Conservation (phyloP, 2,888 invertebrate species). For the Callinectes sapidus region DNA sequence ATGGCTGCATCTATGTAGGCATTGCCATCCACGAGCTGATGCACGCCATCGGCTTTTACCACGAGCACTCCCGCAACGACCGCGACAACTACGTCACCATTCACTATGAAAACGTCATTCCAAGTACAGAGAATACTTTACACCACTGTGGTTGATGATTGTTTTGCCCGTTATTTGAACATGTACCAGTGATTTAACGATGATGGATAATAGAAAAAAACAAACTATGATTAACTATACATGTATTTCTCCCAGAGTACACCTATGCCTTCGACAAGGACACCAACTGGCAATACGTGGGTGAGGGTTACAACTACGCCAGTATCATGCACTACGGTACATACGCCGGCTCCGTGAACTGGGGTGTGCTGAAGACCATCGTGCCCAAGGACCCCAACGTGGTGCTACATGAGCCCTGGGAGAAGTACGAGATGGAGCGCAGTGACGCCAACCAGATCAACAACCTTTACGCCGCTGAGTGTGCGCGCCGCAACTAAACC, state of each 20-base stretch:
- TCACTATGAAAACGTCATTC: constrained; percentile 42
- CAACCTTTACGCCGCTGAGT: constrained; percentile 5
- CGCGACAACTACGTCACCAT: constrained; percentile 56
- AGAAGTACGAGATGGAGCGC: constrained; percentile 40
- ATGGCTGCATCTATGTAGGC: constrained; percentile 54
- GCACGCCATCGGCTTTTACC: constrained; percentile 63
- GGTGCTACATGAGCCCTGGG: constrained; percentile 34
- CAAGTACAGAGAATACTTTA: neutral
- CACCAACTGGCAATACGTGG: constrained; percentile 51
- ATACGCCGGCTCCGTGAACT: constrained; percentile 51
- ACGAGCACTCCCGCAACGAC: constrained; percentile 56
- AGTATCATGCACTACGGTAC: constrained; percentile 65
- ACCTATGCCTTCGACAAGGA: constrained; percentile 45
- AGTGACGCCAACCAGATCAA: constrained; percentile 48
- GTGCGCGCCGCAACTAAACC: neutral
- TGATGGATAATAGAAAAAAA: too few relatives aligned
- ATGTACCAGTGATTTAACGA: neutral
- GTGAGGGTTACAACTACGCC: constrained; percentile 59
- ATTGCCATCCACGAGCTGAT: constrained; percentile 59
- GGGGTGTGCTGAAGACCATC: constrained; percentile 52
- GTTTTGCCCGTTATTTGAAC: too few relatives aligned
- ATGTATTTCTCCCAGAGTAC: too few relatives aligned
- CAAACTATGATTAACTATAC: too few relatives aligned
- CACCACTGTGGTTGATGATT: too few relatives aligned
- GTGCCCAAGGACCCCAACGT: constrained; percentile 51